Evolutionary conservation across 1,140 invertebrate genomes (phyloP), one percentile per base, ranked within the genome.

Genomic region (Drosophila sturtevanti): DNA sequence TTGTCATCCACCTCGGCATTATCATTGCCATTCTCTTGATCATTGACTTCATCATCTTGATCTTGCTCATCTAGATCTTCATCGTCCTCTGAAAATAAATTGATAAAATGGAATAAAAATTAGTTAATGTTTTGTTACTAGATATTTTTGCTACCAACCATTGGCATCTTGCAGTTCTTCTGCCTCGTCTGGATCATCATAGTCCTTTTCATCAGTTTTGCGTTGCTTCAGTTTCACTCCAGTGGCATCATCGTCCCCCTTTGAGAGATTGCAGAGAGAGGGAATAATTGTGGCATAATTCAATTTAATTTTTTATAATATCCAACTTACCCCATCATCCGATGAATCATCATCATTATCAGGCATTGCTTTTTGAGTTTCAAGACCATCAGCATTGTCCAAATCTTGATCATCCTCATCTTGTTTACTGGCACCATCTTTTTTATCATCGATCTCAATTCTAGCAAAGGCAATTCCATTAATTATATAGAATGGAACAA

Each of bases 131-230:
- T 44, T 44, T 0, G 1, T 12, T 7, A 0, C n/a, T 54, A 0
- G 3, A 0, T 0, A 5, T 10, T n/a, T 12, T 0, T 11, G 16
- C 4, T 6, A 14, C 35, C 60, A 89, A 70, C 92, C 90, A 22
- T 93, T 92, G 12, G 92, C 92, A 38, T 92, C 91, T 16, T 90
- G 84, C 3, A 92, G 80, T 41, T 92, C 91, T 37, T 97, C 96
- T 16, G 95, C 95, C 51, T 96, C 96, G 63, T 96, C 96, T 0
- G 94, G 94, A 86, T 97, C 97, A 75, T 97, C 96, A 82, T 96
- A 96, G 41, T 97, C 97, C 44, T 95, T 94, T 61, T 95, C 94
- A 72, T 95, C 94, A 38, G 94, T 92, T 68, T 94, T 94, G 71
- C 94, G 93, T 44, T 91, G 92, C 72, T 92, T 93, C 1, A 92